Evolutionary conservation across 2,888 invertebrate genomes (phyloP), one percentile per base, ranked within the genome.

Genomic region (Aleiodes testaceus): DNA sequence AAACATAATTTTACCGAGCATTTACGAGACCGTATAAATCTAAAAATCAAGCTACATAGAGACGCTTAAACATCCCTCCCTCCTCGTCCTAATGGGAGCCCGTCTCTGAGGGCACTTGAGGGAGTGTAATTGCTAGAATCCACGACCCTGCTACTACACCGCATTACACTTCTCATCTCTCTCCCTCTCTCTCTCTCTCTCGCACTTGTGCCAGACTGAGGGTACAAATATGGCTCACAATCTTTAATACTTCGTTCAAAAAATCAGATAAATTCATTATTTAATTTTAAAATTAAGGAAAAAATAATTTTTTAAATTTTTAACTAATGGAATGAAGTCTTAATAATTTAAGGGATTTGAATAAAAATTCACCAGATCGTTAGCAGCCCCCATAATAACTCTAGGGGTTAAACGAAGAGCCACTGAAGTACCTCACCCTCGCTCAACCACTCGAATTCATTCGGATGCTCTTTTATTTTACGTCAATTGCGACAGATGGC

Each of bases 111-210:
- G 82, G 84, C 81, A 84, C 87, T 87, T 78, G 84, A 86, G 84
- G 84, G 83, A 80, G 81, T 85, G 86, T 87, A 87, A 87, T 87
- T 87, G 86, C 87, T 86, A 84, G 84, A 85, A 87, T 86, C 84
- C 82, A 85, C 85, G 82, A 84, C 83, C 85, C 86, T 78, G 82
- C 81, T 80, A 83, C 82, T 83, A 84, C 79, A 84, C 81, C 82
- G 80, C 82, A 84, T 85, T 85, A 84, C 80, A 80, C 79, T 47
- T 12, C 22, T 22, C 7, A 22, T 20, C 45, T 45, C 65, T 53
- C 49, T 81, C 78, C 9, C 36, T 9, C 36, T 36, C 36, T 36
- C 36, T 53, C 49, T 81, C 78, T 36, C 36, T 1, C 36, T 6
- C 36, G 2, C 36, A 9, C 36, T 36, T 36, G 1, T 36, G 9